Evolutionary conservation across 2,113 vertebrate genomes (phyloP).

Genomic region (Amblyornis subalaris): DNA sequence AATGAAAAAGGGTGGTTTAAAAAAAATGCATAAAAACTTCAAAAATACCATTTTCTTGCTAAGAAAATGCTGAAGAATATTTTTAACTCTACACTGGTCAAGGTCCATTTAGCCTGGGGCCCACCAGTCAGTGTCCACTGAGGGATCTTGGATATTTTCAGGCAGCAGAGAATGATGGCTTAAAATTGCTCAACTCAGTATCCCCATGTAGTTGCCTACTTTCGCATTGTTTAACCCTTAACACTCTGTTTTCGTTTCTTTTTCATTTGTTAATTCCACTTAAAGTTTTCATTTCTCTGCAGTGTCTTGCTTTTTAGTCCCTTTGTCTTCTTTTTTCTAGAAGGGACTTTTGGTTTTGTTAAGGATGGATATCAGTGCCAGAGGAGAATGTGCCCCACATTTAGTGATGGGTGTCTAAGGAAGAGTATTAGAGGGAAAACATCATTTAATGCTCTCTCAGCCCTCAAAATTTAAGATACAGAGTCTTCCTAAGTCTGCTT

Average conservation of each 20-base stretch:
- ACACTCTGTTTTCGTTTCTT: neutral
- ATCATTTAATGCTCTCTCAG: neutral
- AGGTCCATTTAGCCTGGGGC: neutral
- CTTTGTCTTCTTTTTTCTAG: neutral
- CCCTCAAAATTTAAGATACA: neutral
- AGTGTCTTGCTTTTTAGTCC: neutral
- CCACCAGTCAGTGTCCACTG: neutral
- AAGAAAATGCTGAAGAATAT: neutral
- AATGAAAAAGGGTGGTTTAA: neutral
- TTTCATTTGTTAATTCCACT: neutral
- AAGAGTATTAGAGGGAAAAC: neutral
- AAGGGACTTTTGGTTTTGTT: neutral
- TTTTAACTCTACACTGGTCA: neutral
- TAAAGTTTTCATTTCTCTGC: neutral
- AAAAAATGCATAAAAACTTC: neutral
- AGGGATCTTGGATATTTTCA: neutral
- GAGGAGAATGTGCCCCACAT: neutral
- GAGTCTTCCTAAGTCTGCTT: neutral
- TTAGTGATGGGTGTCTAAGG: neutral
- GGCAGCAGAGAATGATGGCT: neutral
- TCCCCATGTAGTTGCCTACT: neutral
- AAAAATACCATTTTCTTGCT: neutral
- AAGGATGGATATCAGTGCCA: neutral
- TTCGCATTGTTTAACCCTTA: neutral
- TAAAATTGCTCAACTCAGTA: neutral